Evolutionary conservation across 2,797 vertebrate species (phyloP).

Genomic region (Crocidura indochinensis): DNA sequence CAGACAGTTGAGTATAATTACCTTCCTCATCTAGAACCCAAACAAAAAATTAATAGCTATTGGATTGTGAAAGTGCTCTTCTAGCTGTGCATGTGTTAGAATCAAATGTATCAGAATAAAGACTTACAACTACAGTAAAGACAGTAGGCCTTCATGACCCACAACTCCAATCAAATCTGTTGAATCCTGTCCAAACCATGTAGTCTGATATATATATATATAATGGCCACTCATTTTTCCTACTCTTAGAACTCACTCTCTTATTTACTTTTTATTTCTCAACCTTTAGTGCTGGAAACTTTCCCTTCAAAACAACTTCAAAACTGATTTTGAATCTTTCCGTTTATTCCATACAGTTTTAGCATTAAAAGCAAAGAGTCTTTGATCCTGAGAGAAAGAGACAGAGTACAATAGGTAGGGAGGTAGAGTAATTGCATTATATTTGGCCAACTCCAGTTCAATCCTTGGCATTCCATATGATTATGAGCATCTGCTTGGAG

Average conservation of each 20-base stretch:
- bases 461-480: too few species aligned
- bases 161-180: background rate
- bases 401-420: too few species aligned
- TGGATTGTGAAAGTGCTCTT: background rate
- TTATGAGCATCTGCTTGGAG: too few species aligned
- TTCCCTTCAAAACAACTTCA: background rate
- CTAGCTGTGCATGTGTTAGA: background rate
- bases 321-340: background rate
- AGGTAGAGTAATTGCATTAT: too few species aligned
- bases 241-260: accelerated
- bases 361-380: background rate
- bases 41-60: slow-evolving; percentile 65
- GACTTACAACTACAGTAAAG: background rate
- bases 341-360: background rate
- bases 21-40: background rate
- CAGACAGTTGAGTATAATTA: slow-evolving; percentile 56
- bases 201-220: background rate
- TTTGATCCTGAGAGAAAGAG: too few species aligned
- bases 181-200: background rate
- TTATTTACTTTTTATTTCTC: background rate
- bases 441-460: too few species aligned
- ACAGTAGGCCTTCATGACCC: background rate
- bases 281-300: background rate
- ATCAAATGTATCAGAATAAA: background rate
- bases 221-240: background rate